These are phyloP conservation scores for Adrianichthys oophorus DNA, from an alignment of 2,797 vertebrate genomes.

Conservation along the genomic window DNA sequence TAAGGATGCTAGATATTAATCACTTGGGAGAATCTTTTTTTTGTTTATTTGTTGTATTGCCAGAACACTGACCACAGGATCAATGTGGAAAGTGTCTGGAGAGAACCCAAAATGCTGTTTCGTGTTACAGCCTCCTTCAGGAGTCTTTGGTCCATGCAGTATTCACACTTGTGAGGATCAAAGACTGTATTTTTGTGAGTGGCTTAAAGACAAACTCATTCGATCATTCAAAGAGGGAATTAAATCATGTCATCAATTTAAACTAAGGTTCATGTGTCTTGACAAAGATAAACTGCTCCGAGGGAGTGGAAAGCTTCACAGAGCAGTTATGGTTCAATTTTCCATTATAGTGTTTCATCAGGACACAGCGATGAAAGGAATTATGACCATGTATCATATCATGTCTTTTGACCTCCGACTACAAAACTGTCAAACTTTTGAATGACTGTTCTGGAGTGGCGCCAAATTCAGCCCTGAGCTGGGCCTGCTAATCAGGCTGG, in stretches of 20 bases:
- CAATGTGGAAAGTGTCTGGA: too few relatives aligned
- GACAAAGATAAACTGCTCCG: conserved; percentile 7
- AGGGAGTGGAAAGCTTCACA: conserved; percentile 26
- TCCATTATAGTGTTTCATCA: conserved; percentile 36
- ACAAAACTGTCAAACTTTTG: conserved; percentile 32
- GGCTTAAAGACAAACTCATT: conserved; percentile 10
- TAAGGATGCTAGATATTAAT: too few relatives aligned
- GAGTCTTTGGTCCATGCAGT: too few relatives aligned
- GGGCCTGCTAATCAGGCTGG: conserved; percentile 30
- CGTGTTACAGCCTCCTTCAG: too few relatives aligned
- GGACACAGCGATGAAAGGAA: conserved; percentile 42
- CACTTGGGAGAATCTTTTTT: too few relatives aligned
- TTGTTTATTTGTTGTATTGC: too few relatives aligned
- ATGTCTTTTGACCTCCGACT: conserved; percentile 27
- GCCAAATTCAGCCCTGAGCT: conserved; percentile 20
- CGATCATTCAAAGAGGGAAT: conserved; percentile 1
- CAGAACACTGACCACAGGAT: too few relatives aligned
- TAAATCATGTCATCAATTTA: conserved; percentile 21
- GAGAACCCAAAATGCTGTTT: too few relatives aligned
- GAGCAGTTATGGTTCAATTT: conserved; percentile 24
- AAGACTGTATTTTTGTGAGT: too few relatives aligned
- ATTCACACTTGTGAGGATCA: too few relatives aligned
- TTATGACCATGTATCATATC: conserved; percentile 37
- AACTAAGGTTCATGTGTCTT: conserved; percentile 2
- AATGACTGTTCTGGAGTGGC: conserved; percentile 33